These are phyloP conservation scores for Puntigrus tetrazona DNA, from an alignment of 2,113 vertebrate species.

Conservation along the genomic window DNA sequence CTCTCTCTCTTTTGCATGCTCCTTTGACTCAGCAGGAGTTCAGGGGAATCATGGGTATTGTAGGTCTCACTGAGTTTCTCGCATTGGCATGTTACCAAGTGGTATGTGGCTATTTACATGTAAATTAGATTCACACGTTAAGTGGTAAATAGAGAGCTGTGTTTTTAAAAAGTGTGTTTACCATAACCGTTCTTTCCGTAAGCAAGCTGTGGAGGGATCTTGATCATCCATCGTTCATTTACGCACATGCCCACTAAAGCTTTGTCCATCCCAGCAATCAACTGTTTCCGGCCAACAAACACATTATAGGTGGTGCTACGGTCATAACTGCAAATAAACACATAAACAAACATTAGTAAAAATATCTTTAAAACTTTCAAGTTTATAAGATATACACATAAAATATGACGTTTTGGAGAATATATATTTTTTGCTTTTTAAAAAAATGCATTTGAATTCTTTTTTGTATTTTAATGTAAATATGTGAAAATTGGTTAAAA, in stretches of 20 bases:
- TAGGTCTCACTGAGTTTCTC: not conserved
- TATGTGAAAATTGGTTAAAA: not conserved
- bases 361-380: not conserved
- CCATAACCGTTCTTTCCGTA: constrained; percentile 88
- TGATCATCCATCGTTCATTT: constrained; percentile 89
- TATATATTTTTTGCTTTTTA: no score
- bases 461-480: not conserved
- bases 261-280: constrained; percentile 95
- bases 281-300: constrained; percentile 89
- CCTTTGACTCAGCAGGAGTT: not conserved
- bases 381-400: not conserved
- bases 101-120: not conserved
- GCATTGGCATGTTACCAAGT: not conserved
- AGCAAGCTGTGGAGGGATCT: constrained; percentile 87
- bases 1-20: not conserved
- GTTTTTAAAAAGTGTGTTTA: constrained; percentile 66
- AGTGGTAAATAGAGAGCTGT: not conserved
- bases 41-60: constrained; percentile 25
- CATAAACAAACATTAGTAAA: constrained; percentile 3
- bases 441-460: no score
- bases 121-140: not conserved
- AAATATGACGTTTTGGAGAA: not conserved
- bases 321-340: constrained; percentile 83
- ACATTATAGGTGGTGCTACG: constrained; percentile 92
- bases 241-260: constrained; percentile 95